Percentiles rank a stretch among this genome's conserved stretches.
Conservation (phyloP, 2,113 vertebrate species). For the Rallus limicola region DNA sequence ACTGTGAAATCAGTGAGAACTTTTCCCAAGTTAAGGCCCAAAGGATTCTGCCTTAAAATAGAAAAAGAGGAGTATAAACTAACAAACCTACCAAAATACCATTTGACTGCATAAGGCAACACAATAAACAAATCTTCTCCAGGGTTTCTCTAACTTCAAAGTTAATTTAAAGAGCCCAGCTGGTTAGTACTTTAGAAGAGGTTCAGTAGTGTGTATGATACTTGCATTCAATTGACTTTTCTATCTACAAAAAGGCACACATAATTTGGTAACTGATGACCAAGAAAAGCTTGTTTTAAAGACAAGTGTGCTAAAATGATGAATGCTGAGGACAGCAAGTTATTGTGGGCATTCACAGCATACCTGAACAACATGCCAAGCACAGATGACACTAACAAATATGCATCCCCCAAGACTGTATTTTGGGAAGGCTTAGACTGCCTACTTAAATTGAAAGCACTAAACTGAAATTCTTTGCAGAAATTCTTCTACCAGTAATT, state of each 20-base stretch:
- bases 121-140: not conserved
- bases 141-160: not conserved
- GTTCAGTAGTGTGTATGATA: not conserved
- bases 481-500: not conserved
- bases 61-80: not conserved
- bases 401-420: not conserved
- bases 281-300: not conserved
- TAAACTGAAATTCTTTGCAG: not conserved
- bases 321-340: not conserved
- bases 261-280: not conserved
- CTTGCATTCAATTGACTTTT: not conserved
- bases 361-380: not conserved
- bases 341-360: not conserved
- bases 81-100: not conserved
- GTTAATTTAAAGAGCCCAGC: not conserved
- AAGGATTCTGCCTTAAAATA: not conserved
- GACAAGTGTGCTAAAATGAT: not conserved
- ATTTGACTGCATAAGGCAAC: not conserved
- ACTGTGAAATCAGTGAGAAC: not conserved
- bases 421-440: not conserved
- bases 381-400: not conserved
- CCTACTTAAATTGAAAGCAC: not conserved
- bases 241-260: not conserved
- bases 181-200: not conserved
- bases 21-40: not conserved